A percentile compares a stretch with the other conserved stretches of the same genome.
These are phyloP conservation scores for Hermetia illucens DNA, from an alignment of 1,140 invertebrate species.

Conservation along the genomic window DNA sequence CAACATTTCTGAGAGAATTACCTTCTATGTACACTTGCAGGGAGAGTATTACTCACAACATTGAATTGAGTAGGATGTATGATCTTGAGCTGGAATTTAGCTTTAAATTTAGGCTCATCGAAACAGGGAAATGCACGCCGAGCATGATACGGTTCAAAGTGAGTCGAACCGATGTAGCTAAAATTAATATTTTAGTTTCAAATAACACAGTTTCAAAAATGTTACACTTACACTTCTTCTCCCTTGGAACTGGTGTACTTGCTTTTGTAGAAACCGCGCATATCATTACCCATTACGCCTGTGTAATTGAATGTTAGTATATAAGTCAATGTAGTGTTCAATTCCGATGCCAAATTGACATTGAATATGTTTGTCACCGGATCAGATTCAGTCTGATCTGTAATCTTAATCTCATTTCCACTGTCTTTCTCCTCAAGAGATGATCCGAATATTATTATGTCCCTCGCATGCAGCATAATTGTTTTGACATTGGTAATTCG, in stretches of 20 bases:
- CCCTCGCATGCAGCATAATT: constrained; percentile 50
- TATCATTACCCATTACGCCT: constrained; percentile 39
- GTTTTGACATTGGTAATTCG: constrained; percentile 14
- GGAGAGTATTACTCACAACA: constrained; percentile 18
- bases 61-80: constrained; percentile 22
- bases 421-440: no score
- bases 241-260: constrained; percentile 41
- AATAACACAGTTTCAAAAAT: no score
- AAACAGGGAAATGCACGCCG: constrained; percentile 78
- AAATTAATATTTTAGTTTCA: no score
- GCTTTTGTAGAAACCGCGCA: constrained; percentile 69
- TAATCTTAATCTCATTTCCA: no score
- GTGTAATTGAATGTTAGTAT: constrained; percentile 35
- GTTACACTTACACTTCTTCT: constrained; percentile 27
- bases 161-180: constrained; percentile 55
- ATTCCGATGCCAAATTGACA: no score
- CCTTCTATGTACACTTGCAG: no score
- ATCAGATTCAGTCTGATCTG: no score
- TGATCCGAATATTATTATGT: no score
- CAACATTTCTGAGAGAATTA: no score
- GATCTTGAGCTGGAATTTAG: constrained; percentile 54
- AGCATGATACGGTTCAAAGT: constrained; percentile 71
- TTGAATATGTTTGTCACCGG: no score
- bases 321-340: no score
- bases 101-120: constrained; percentile 77